Evolutionary conservation across 2,797 vertebrate genomes (phyloP).

Genomic region (Xenops minutus): DNA sequence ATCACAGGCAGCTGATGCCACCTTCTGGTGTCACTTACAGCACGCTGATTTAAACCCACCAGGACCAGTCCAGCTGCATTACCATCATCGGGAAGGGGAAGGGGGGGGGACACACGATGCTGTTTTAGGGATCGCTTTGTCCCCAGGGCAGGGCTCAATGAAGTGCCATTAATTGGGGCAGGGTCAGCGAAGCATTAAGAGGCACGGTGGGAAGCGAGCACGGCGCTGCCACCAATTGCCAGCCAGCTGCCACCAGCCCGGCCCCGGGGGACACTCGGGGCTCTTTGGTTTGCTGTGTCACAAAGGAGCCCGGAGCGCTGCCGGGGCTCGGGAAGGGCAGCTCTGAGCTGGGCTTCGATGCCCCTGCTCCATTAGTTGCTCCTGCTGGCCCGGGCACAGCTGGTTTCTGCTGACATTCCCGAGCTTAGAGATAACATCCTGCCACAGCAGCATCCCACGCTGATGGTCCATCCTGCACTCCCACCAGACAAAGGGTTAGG

Average conservation of each 20-base stretch:
- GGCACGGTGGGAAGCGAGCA: not conserved
- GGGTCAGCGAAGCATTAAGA: not conserved
- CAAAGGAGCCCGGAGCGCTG: not conserved
- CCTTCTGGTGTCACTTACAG: slow-evolving; percentile 22
- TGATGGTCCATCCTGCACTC: rapidly evolving
- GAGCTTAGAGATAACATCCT: rapidly evolving
- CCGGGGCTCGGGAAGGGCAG: not conserved
- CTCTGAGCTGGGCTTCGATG: not conserved
- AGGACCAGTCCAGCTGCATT: not conserved
- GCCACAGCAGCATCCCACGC: rapidly evolving
- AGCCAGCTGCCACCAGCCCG: not conserved
- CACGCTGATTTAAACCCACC: not conserved
- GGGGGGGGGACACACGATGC: not conserved
- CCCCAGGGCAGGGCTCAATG: not conserved
- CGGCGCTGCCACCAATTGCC: not conserved
- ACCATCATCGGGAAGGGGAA: not conserved
- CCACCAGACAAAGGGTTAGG: not conserved
- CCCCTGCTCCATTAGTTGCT: not conserved
- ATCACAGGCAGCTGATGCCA: slow-evolving; percentile 24
- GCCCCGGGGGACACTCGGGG: rapidly evolving
- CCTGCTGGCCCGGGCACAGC: not conserved
- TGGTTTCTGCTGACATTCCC: not conserved
- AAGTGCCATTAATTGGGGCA: not conserved
- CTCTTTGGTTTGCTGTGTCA: rapidly evolving
- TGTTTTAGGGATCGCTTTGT: not conserved